These are phyloP conservation scores for Enteromius argenteus DNA, from an alignment of 2,797 vertebrate genomes.

Conservation along the genomic window DNA sequence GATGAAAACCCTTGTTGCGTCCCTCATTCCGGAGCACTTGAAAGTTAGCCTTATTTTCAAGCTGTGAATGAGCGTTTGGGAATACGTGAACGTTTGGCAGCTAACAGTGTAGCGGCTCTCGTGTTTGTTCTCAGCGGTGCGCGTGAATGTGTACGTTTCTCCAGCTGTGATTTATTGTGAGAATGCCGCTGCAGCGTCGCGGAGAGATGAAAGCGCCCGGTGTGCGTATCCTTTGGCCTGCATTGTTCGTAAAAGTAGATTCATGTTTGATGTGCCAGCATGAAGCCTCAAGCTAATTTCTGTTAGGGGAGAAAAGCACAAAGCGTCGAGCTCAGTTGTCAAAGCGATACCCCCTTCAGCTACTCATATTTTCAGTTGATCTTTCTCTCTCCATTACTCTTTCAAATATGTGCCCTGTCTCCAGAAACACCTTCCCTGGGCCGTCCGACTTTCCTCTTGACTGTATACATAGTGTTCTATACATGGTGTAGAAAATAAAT, in stretches of 20 bases:
- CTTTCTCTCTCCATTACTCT: slow-evolving; percentile 20
- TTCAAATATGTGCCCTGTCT: slow-evolving; percentile 26
- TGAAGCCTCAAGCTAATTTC: slow-evolving; percentile 42
- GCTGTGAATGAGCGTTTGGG: neutral
- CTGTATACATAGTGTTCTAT: too few relatives aligned
- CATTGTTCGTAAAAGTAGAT: slow-evolving; percentile 28
- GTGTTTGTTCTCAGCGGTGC: slow-evolving; percentile 13
- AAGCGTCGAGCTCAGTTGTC: slow-evolving; percentile 10
- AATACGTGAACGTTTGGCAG: neutral
- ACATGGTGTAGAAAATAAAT: slow-evolving; percentile 18
- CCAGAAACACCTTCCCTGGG: slow-evolving; percentile 1
- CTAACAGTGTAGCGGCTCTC: neutral
- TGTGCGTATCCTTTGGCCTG: slow-evolving; percentile 22
- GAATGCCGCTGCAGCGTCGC: neutral
- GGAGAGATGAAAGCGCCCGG: slow-evolving; percentile 8
- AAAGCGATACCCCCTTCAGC: slow-evolving; percentile 5
- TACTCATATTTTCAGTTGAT: slow-evolving; percentile 14
- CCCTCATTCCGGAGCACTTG: slow-evolving; percentile 1
- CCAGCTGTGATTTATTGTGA: slow-evolving; percentile 37
- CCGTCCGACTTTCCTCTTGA: neutral
- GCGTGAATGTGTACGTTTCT: slow-evolving; percentile 1
- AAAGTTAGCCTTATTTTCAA: slow-evolving; percentile 31
- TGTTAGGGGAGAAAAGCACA: slow-evolving; percentile 19
- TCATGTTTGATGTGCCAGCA: slow-evolving; percentile 29
- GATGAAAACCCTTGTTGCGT: slow-evolving; percentile 9